Evolutionary conservation across 1,140 invertebrate genomes (phyloP).

Genomic region (Habropoda laboriosa): DNA sequence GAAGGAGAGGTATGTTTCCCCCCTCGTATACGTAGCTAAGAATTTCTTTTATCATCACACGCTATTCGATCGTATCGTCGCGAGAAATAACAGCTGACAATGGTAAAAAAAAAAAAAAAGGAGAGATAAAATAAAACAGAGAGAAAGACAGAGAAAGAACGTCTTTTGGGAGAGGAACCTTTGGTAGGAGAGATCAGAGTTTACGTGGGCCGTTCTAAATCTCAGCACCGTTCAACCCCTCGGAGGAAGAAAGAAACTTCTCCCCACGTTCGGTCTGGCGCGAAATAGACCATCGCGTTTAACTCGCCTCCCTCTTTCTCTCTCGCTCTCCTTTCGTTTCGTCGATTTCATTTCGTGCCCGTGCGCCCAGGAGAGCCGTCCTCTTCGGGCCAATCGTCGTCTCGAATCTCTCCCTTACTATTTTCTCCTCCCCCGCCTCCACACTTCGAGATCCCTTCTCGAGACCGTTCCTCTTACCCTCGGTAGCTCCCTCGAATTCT

Average conservation of each 20-base stretch:
- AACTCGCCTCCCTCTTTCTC: no score
- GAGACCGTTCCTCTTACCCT: background rate
- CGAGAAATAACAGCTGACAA: background rate
- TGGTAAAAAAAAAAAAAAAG: background rate
- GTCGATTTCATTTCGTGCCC: slow-evolving; percentile 42
- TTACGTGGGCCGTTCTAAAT: slow-evolving; percentile 26
- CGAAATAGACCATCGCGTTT: slow-evolving; percentile 42
- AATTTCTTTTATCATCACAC: no score
- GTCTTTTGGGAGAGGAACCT: background rate
- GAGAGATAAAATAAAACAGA: slow-evolving; percentile 4
- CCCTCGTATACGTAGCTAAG: slow-evolving; percentile 21
- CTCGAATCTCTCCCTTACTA: slow-evolving; percentile 51
- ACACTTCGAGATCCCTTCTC: background rate
- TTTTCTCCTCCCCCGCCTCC: background rate
- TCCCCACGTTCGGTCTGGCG: slow-evolving; percentile 22
- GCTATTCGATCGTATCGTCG: no score
- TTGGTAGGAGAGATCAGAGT: background rate
- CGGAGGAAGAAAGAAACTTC: slow-evolving; percentile 30
- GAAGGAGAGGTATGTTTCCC: slow-evolving; percentile 80
- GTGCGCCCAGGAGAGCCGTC: slow-evolving; percentile 22
- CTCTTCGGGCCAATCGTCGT: slow-evolving; percentile 45
- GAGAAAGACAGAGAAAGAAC: background rate
- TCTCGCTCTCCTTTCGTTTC: slow-evolving; percentile 40
- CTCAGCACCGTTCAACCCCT: slow-evolving; percentile 15
- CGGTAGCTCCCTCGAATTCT: slow-evolving; percentile 19